Conservation (phyloP, 2,888 invertebrate species). For the Nebria brevicollis region DNA sequence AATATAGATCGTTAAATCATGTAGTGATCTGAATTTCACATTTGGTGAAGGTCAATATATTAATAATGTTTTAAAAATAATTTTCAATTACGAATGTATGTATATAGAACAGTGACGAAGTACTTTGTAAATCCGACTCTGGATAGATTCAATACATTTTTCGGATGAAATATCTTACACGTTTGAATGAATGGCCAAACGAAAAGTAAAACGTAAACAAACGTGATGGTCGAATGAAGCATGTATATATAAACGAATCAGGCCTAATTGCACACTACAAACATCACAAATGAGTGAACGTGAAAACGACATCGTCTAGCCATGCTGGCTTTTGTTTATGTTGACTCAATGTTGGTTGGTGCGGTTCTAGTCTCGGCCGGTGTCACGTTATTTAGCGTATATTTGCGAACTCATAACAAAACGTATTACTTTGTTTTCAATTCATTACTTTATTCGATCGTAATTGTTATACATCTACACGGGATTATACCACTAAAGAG, state of each 20-base stretch:
- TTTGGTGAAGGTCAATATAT: no score
- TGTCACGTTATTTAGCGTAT: neutral
- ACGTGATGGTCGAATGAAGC: neutral
- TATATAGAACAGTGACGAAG: no score
- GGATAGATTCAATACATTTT: neutral
- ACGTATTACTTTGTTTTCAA: neutral
- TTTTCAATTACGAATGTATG: no score
- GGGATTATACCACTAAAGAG: neutral
- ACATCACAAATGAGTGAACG: conserved; percentile 1
- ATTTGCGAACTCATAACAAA: conserved; percentile 14
- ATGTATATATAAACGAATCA: neutral
- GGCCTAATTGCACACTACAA: conserved; percentile 1
- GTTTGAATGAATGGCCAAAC: neutral
- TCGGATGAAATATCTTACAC: neutral
- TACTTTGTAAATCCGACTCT: neutral
- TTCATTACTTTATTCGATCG: neutral
- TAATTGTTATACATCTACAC: neutral
- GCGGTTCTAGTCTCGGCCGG: neutral
- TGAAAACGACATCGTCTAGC: conserved; percentile 1
- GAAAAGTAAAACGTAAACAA: neutral
- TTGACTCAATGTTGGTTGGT: neutral
- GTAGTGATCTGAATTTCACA: no score
- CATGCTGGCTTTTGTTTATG: conserved; percentile 8
- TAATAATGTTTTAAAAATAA: no score
- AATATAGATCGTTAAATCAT: no score